These are phyloP conservation scores for Acleris literana DNA, from an alignment of 2,888 invertebrate species.

Conservation along the genomic window DNA sequence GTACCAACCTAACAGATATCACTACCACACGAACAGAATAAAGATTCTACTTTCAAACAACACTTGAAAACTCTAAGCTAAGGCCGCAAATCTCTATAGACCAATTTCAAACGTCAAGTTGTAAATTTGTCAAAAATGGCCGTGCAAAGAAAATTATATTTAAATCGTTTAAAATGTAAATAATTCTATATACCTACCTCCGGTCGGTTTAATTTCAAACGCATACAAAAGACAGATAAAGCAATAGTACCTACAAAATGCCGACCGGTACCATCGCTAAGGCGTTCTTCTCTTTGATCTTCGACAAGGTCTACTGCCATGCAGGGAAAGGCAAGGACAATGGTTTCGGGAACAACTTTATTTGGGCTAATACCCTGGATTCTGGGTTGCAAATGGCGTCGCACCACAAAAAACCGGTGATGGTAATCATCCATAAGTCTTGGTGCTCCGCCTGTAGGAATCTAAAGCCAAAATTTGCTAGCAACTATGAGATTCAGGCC, in stretches of 20 bases:
- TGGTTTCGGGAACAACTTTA: constrained; percentile 72
- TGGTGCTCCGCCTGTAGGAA: constrained; percentile 87
- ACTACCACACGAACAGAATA: background rate
- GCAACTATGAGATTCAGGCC: constrained; percentile 78
- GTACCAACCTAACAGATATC: constrained; percentile 12
- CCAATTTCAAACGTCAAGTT: constrained; percentile 45
- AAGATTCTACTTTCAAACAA: background rate
- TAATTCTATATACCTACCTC: constrained; percentile 31
- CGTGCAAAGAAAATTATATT: constrained; percentile 42
- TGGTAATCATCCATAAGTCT: constrained; percentile 86
- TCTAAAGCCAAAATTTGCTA: constrained; percentile 85
- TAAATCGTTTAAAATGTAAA: constrained; percentile 55
- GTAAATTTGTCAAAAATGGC: constrained; percentile 54
- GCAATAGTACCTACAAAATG: constrained; percentile 49
- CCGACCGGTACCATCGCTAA: constrained; percentile 60
- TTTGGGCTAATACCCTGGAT: constrained; percentile 76
- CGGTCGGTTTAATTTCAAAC: constrained; percentile 22
- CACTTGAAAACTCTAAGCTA: constrained; percentile 2
- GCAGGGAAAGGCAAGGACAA: constrained; percentile 59
- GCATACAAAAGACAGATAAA: background rate
- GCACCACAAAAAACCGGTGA: constrained; percentile 82
- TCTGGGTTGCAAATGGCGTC: constrained; percentile 70
- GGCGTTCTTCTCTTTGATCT: constrained; percentile 57
- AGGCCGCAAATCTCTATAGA: constrained; percentile 21
- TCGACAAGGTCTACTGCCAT: constrained; percentile 59